These are phyloP conservation scores for Bradypodion pumilum DNA, from an alignment of 2,797 vertebrate genomes.

Conservation along the genomic window DNA sequence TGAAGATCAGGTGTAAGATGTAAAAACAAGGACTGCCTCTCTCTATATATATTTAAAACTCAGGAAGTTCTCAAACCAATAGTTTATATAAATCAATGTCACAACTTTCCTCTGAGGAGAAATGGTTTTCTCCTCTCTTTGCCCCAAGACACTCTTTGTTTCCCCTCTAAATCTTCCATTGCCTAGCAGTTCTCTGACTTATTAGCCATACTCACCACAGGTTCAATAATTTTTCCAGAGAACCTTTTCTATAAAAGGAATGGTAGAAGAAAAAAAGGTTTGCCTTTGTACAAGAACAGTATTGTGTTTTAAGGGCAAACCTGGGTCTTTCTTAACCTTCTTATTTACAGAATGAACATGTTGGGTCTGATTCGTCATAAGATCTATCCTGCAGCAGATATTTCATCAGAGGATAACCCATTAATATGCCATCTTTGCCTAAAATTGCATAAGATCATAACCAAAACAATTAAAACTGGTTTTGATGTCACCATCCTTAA, in stretches of 20 bases:
- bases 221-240: not conserved
- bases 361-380: too few species aligned
- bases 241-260: not conserved
- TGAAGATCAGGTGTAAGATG: not conserved
- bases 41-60: not conserved
- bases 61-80: conserved; percentile 6
- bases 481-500: too few species aligned
- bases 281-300: not conserved
- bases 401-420: too few species aligned
- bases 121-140: not conserved
- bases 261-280: not conserved
- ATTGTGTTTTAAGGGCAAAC: not conserved
- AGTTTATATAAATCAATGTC: conserved; percentile 18
- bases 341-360: too few species aligned
- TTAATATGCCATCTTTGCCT: too few species aligned
- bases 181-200: not conserved
- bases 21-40: conserved; percentile 5
- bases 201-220: not conserved
- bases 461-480: too few species aligned
- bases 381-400: too few species aligned
- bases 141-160: not conserved
- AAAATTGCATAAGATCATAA: too few species aligned
- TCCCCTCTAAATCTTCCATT: conserved; percentile 10
- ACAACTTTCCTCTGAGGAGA: conserved; percentile 7
- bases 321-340: not conserved